Conservation (phyloP, 2,113 vertebrate species). For the Dasypus novemcinctus region DNA sequence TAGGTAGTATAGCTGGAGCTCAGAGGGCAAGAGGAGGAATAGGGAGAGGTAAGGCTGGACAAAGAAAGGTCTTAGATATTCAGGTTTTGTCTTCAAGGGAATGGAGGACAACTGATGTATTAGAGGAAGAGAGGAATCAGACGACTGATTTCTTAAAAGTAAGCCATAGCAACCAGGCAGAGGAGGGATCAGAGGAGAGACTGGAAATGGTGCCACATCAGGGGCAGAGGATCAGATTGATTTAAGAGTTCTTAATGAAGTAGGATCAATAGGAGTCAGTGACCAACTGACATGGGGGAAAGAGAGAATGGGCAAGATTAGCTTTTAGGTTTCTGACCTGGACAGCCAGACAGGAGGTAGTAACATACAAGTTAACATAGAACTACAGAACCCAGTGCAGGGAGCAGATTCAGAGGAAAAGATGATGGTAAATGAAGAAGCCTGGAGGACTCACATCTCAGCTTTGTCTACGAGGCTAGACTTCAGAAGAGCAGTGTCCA, state of each 20-base stretch:
- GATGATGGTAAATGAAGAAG: neutral
- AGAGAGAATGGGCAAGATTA: neutral
- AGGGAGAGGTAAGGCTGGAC: neutral
- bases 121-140: neutral
- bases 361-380: neutral
- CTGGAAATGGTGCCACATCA: accelerated
- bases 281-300: neutral
- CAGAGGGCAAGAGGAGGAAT: neutral
- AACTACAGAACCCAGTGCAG: accelerated
- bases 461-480: neutral
- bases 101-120: neutral
- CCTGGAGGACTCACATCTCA: neutral
- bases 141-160: neutral
- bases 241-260: neutral
- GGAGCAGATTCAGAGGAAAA: neutral
- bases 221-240: neutral
- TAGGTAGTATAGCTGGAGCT: neutral
- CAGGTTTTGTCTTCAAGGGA: neutral
- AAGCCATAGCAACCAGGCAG: neutral
- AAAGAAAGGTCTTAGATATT: neutral
- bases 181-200: neutral
- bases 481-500: neutral
- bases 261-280: too few relatives aligned
- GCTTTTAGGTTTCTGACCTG: neutral
- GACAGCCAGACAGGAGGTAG: neutral